Evolutionary conservation across 2,797 vertebrate genomes (phyloP), one percentile per base, ranked within the genome.

Genomic region (Coracias cyanogaster): DNA sequence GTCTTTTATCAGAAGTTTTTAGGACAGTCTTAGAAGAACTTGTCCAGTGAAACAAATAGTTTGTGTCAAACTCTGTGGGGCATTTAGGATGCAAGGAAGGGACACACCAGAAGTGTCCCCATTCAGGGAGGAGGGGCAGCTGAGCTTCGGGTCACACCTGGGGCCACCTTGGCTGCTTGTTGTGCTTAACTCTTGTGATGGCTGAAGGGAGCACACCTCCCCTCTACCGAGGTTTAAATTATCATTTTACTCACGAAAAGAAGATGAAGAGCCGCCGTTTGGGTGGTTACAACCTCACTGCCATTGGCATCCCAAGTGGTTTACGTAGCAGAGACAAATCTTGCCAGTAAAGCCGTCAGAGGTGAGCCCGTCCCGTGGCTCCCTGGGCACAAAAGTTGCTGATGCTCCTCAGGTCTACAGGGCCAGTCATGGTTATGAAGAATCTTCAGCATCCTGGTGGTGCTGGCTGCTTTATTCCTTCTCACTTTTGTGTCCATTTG

Each of bases 401-500:
- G 20, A 4, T 60, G 15, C 45, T 60, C 24, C 52, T 57, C 5
- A 9, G 33, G 51, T 21, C 12, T 5, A 3, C 14, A 6, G 29
- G 5, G 18, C n/a, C 39, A 17, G 45, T 20, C 3, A 4, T 15
- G 58, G 35, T 20, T n/a, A 20, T 29, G 51, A 21, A 39, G 41
- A 9, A 6, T 2, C 35, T 18, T 9, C 33, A 43, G 67, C 58
- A 15, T 7, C 11, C 21, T 12, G 54, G 25, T 16, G 62, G 5
- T 37, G 43, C 52, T 66, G 62, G n/a, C 39, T 72, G 43, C 65
- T 74, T 61, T 43, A 26, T 11, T 82, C 25, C 15, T 69, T 55
- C 37, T 45, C 5, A 0, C 0, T 29, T 20, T 41, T 28, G 7
- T 21, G n/a, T 26, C 41, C 9, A 2, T 33, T 15, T 66, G 22